Evolutionary conservation across 2,888 invertebrate genomes (phyloP).

Genomic region (Yponomeuta malinellus): DNA sequence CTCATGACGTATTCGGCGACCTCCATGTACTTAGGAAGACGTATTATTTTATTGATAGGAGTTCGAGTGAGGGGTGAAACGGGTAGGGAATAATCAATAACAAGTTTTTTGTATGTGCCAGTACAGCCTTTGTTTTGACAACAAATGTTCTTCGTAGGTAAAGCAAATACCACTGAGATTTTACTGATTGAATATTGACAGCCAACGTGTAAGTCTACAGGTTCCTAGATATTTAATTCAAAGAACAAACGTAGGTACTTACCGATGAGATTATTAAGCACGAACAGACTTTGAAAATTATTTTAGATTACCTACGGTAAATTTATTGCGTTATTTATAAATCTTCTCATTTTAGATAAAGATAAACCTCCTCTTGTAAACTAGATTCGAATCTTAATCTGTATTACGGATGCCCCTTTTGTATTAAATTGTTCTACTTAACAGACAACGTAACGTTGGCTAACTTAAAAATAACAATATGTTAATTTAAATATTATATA

Average conservation of each 20-base stretch:
- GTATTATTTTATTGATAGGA: conserved; percentile 1
- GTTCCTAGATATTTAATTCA: neutral
- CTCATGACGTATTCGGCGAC: conserved; percentile 14
- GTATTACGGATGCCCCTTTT: conserved; percentile 4
- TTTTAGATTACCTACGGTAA: neutral
- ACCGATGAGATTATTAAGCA: neutral
- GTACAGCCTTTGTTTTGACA: neutral
- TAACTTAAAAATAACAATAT: too few species aligned
- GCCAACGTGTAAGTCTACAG: too few species aligned
- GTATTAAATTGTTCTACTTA: neutral
- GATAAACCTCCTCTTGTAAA: neutral
- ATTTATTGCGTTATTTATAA: neutral
- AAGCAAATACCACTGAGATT: too few species aligned
- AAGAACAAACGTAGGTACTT: neutral
- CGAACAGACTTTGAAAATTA: neutral
- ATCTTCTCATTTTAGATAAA: conserved; percentile 6
- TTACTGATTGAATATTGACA: too few species aligned
- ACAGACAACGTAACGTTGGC: too few species aligned
- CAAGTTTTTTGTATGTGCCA: neutral
- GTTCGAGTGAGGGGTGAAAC: neutral
- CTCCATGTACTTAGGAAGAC: neutral
- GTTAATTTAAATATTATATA: too few species aligned
- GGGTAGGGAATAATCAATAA: neutral
- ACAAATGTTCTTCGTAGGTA: neutral
- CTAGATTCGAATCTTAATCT: conserved; percentile 10